Evolutionary conservation across 2,888 invertebrate genomes (phyloP).

Genomic region (Lasioglossum marginatum): DNA sequence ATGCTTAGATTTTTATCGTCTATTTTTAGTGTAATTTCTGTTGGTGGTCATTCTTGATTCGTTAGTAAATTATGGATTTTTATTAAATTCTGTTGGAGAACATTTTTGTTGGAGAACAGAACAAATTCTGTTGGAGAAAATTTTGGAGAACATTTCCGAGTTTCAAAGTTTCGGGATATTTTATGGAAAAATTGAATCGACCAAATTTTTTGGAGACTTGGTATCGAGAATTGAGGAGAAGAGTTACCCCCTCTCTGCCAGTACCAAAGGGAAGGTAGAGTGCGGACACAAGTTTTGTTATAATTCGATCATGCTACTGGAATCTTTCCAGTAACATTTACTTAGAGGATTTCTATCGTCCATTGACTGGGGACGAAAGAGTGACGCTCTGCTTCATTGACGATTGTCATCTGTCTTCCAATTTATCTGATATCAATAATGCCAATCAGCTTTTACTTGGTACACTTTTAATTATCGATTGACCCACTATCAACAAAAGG

Average conservation of each 20-base stretch:
- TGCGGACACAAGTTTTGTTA: background rate
- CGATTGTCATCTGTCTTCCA: too few relatives aligned
- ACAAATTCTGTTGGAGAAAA: too few relatives aligned
- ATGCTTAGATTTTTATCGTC: too few relatives aligned
- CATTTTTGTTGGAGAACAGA: too few relatives aligned
- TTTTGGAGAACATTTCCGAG: too few relatives aligned
- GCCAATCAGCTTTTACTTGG: background rate
- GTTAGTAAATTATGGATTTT: too few relatives aligned
- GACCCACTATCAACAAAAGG: background rate
- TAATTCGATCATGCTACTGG: background rate
- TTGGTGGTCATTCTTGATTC: too few relatives aligned
- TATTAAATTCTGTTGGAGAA: too few relatives aligned
- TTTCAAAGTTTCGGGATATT: background rate
- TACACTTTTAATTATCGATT: background rate
- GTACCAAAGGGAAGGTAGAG: too few relatives aligned
- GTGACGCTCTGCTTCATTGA: background rate
- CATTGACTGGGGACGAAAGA: background rate
- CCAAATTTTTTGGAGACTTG: background rate
- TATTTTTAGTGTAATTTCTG: too few relatives aligned
- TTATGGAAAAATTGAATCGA: background rate
- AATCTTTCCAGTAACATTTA: background rate
- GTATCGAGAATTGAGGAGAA: too few relatives aligned
- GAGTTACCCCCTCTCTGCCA: too few relatives aligned
- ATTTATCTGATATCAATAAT: background rate
- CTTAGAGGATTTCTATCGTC: background rate